Evolutionary conservation across 2,113 vertebrate species (phyloP).

Genomic region (Oreochromis niloticus): DNA sequence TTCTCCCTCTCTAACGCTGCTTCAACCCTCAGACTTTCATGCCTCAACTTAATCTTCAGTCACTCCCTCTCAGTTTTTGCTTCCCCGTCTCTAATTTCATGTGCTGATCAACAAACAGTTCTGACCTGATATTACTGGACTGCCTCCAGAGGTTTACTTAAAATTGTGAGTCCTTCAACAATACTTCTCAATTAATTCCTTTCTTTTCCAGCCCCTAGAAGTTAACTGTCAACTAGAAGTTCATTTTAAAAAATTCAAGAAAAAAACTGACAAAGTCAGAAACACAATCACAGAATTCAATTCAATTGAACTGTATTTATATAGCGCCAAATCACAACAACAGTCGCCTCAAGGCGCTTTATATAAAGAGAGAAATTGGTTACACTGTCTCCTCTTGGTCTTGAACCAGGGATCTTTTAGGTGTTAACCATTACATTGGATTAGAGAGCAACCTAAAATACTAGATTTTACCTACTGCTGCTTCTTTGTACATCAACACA

Average conservation of each 20-base stretch:
- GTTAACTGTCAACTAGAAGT: background rate
- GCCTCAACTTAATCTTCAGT: background rate
- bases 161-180: background rate
- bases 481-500: background rate
- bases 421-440: background rate
- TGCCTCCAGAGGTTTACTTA: background rate
- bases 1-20: background rate
- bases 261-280: background rate
- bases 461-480: background rate
- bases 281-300: background rate
- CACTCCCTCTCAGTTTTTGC: background rate
- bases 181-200: background rate
- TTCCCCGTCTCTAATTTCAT: background rate
- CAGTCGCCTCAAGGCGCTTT: too few relatives aligned
- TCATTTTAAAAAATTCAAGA: background rate
- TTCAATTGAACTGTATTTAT: too few relatives aligned
- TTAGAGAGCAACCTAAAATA: background rate
- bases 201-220: background rate
- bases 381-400: background rate
- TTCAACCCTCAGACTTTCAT: background rate
- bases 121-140: background rate
- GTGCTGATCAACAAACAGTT: background rate
- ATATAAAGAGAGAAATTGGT: too few relatives aligned
- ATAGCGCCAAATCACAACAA: too few relatives aligned
- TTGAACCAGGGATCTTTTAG: background rate